Evolutionary conservation across 2,888 invertebrate species (phyloP).

Genomic region (Antheraea yamamai): DNA sequence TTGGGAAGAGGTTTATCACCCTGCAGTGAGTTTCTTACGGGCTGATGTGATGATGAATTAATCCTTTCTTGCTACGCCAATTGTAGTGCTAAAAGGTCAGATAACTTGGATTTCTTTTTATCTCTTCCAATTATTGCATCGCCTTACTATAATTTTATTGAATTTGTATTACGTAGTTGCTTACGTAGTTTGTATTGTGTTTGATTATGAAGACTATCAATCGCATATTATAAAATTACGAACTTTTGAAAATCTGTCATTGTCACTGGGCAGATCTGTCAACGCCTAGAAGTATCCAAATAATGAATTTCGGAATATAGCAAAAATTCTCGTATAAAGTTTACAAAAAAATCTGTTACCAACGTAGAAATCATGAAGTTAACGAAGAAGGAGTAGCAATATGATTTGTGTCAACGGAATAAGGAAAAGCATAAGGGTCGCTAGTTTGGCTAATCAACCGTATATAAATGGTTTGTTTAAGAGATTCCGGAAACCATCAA

Average conservation of each 20-base stretch:
- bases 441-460: constrained; percentile 23
- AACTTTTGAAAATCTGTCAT: neutral
- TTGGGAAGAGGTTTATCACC: too few relatives aligned
- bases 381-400: constrained; percentile 12
- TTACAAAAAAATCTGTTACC: neutral
- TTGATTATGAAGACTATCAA: too few relatives aligned
- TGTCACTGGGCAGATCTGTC: neutral
- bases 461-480: constrained; percentile 28
- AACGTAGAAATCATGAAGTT: constrained; percentile 13
- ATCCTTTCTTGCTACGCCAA: neutral
- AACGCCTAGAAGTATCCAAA: neutral
- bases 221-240: neutral
- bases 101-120: neutral
- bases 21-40: too few relatives aligned
- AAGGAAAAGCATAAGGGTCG: constrained; percentile 24
- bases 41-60: too few relatives aligned
- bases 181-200: too few relatives aligned
- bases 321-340: constrained; percentile 1
- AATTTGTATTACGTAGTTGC: too few relatives aligned
- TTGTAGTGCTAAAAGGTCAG: neutral
- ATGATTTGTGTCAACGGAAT: constrained; percentile 31
- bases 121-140: neutral
- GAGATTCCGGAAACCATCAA: constrained; percentile 43
- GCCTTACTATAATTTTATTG: neutral
- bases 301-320: constrained; percentile 5